phyloP scores from a whole-genome alignment of 2,797 vertebrate genomes.

The Glossophaga mutica region DNA sequence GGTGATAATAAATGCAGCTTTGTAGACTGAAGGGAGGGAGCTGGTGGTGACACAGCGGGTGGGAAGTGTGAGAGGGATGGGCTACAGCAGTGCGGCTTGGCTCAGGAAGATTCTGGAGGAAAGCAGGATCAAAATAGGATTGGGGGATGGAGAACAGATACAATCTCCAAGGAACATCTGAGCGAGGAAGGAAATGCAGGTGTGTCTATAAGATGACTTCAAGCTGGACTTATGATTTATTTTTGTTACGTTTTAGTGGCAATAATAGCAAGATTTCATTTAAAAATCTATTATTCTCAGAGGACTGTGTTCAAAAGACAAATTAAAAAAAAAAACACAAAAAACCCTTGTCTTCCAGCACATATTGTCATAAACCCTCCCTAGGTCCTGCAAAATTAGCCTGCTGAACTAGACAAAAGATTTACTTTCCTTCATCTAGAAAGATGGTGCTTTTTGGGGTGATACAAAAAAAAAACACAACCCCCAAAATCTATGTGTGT shows the following conservation, averaged over 20 bases:
- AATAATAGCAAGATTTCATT: neutral
- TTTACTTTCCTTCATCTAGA: neutral
- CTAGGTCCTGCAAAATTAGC: neutral
- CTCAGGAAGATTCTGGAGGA: neutral
- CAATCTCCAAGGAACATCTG: neutral
- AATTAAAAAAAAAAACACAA: neutral
- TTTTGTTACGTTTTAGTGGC: neutral
- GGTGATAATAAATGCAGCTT: neutral
- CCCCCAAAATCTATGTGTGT: neutral
- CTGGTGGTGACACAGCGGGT: neutral
- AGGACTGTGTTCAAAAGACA: neutral
- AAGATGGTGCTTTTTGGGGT: neutral
- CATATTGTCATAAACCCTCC: neutral
- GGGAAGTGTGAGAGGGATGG: too few relatives aligned
- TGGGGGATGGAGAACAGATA: neutral
- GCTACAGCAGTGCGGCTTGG: neutral
- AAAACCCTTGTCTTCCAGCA: neutral
- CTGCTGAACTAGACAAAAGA: neutral
- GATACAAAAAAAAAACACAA: neutral
- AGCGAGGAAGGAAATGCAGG: neutral
- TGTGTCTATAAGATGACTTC: neutral
- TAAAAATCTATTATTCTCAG: neutral
- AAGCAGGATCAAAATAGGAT: neutral
- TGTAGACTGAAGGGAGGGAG: neutral
- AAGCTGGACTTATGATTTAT: neutral